Conservation (phyloP, 2,113 vertebrate species). For the Oreochromis spilurus region DNA sequence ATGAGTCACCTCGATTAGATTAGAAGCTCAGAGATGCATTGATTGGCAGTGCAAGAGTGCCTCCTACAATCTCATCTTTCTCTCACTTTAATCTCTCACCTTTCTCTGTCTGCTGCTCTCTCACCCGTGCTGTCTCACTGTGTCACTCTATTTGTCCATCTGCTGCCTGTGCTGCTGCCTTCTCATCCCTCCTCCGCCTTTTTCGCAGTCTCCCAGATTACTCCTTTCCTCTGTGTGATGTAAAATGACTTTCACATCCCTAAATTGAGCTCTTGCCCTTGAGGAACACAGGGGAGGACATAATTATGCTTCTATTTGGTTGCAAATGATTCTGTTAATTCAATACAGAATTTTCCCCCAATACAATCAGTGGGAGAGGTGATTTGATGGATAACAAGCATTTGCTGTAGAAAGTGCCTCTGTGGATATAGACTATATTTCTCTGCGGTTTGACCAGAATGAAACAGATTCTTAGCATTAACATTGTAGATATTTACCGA, state of each 20-base stretch:
- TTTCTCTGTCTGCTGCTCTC: neutral
- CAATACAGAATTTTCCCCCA: neutral
- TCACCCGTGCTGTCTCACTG: neutral
- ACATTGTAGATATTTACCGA: neutral
- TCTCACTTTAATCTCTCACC: neutral
- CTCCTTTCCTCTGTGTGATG: conserved; percentile 1
- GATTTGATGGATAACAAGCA: neutral
- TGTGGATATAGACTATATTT: neutral
- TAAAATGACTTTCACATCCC: conserved; percentile 30
- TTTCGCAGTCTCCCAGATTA: neutral
- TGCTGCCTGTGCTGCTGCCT: neutral
- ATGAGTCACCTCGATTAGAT: conserved; percentile 11
- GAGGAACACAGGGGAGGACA: neutral
- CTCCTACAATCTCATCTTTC: neutral
- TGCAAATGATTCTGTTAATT: conserved; percentile 33
- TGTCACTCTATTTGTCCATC: neutral
- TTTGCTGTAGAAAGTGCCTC: neutral
- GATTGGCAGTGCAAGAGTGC: neutral
- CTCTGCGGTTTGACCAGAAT: neutral
- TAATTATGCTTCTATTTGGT: conserved; percentile 44
- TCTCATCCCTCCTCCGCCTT: neutral
- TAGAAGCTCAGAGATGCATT: neutral
- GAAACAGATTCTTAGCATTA: neutral
- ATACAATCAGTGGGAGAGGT: neutral
- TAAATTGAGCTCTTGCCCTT: conserved; percentile 5